Evolutionary conservation across 2,888 invertebrate species (phyloP).

Genomic region (Cybosia mesomella): DNA sequence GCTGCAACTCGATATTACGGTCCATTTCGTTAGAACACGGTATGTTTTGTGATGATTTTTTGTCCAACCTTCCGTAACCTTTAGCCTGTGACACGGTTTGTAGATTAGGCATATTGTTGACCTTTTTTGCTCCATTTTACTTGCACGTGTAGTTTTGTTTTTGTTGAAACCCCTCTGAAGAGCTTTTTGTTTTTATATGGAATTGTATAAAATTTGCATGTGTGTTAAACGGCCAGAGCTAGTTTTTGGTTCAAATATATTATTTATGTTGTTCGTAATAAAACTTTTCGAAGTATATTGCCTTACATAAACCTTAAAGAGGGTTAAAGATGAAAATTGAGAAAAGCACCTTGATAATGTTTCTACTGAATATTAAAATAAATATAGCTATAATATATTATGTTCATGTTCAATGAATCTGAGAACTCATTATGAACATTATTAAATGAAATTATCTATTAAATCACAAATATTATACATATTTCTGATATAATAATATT

Average conservation of each 20-base stretch:
- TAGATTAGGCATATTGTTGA: conserved; percentile 87
- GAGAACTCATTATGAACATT: neutral
- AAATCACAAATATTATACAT: too few species aligned
- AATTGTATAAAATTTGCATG: conserved; percentile 76
- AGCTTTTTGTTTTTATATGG: conserved; percentile 76
- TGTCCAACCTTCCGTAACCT: conserved; percentile 85
- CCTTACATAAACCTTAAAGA: neutral
- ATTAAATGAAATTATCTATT: neutral
- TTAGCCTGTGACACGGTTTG: conserved; percentile 86
- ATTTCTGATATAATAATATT: too few species aligned
- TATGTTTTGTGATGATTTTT: conserved; percentile 78
- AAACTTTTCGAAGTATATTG: conserved; percentile 42
- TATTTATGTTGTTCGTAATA: conserved; percentile 64
- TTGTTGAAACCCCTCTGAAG: conserved; percentile 66
- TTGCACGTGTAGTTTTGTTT: conserved; percentile 81
- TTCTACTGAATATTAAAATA: neutral
- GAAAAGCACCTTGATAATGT: neutral
- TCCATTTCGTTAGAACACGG: conserved; percentile 75
- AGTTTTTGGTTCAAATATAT: conserved; percentile 46
- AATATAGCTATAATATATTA: neutral
- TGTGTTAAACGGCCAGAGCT: conserved; percentile 61
- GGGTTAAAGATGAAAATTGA: neutral
- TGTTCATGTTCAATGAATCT: neutral
- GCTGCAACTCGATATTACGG: conserved; percentile 62
- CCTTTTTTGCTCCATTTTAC: conserved; percentile 81